phyloP scores from a whole-genome alignment of 2,797 vertebrate species.

The Acropternis orthonyx region DNA sequence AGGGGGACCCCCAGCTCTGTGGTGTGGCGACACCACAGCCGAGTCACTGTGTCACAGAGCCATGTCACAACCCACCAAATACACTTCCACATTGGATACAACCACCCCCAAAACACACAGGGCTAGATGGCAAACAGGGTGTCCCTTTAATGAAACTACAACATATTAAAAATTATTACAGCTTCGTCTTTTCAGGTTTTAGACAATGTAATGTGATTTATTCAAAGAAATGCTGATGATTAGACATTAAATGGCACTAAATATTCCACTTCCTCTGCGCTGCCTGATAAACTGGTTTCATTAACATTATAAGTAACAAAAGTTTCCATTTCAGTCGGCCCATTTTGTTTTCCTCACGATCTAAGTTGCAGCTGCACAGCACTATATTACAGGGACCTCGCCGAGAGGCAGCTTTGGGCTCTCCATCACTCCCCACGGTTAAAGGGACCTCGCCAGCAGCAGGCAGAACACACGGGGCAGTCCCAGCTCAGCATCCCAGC shows the following conservation, averaged over 20 bases:
- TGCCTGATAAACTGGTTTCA: conserved; percentile 78
- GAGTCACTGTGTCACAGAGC: not conserved
- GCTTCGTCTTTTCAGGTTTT: conserved; percentile 75
- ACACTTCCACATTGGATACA: not conserved
- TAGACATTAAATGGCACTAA: conserved; percentile 78
- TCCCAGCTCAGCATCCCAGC: not conserved
- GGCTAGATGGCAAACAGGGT: conserved; percentile 58
- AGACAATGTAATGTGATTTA: conserved; percentile 78
- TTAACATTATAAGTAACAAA: conserved; percentile 79
- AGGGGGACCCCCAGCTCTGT: fast-evolving
- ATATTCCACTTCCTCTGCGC: conserved; percentile 76
- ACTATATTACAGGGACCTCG: conserved; percentile 62
- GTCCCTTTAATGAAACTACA: conserved; percentile 72
- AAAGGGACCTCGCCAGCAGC: conserved; percentile 43
- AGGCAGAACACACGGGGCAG: fast-evolving
- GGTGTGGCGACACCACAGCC: fast-evolving
- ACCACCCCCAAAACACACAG: not conserved
- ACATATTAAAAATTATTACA: conserved; percentile 75
- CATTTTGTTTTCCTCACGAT: conserved; percentile 69
- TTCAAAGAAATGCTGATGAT: conserved; percentile 78
- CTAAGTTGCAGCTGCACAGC: conserved; percentile 74
- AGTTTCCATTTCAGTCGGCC: conserved; percentile 77
- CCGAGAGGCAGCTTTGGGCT: conserved; percentile 45
- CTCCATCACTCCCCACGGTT: conserved; percentile 41
- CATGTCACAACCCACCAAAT: not conserved